Evolutionary conservation across 2,113 vertebrate species (phyloP).

Genomic region (Cettia cetti): DNA sequence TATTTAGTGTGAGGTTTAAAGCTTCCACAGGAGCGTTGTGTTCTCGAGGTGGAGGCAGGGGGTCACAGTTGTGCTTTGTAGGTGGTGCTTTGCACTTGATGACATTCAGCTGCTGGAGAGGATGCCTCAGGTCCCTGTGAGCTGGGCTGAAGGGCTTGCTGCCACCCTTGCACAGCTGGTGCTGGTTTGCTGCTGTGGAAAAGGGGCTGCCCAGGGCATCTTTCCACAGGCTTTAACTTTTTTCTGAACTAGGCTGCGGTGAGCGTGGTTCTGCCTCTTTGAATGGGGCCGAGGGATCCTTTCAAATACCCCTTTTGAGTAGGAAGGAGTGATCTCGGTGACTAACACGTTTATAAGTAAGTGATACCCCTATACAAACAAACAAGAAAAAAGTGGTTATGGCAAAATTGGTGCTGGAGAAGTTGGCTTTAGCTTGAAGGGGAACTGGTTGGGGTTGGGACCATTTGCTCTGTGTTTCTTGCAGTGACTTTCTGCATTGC

Average conservation of each 20-base stretch:
- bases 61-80: neutral
- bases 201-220: neutral
- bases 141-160: neutral
- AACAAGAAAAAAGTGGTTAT: neutral
- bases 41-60: neutral
- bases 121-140: neutral
- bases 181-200: neutral
- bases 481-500: neutral
- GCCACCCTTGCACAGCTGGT: neutral
- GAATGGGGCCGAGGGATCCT: neutral
- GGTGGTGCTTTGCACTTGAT: neutral
- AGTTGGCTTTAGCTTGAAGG: neutral
- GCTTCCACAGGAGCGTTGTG: neutral
- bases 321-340: neutral
- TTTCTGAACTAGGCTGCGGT: accelerated
- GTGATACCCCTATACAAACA: neutral
- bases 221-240: neutral
- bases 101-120: neutral
- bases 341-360: neutral
- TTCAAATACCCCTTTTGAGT: neutral
- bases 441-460: neutral
- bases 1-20: neutral
- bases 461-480: neutral
- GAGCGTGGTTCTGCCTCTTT: neutral
- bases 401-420: neutral